These are phyloP conservation scores for Corythaixoides concolor DNA, from an alignment of 2,113 vertebrate species.

Conservation along the genomic window DNA sequence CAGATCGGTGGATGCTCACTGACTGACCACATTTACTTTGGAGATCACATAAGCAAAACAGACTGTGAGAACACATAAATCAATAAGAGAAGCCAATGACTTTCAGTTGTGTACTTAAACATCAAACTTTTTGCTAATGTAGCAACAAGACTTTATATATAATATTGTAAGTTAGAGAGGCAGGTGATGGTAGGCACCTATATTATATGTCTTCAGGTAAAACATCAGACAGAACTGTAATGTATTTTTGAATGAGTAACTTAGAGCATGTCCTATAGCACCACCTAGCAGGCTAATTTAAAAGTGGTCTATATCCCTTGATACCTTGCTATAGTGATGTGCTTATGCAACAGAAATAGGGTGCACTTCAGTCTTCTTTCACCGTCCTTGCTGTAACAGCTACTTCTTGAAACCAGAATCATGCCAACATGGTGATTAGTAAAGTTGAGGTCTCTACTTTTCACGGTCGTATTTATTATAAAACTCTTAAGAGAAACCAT, in stretches of 20 bases:
- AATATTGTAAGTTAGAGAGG: background rate
- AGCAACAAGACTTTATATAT: background rate
- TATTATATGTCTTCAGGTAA: background rate
- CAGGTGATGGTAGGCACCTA: background rate
- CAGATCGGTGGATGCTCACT: background rate
- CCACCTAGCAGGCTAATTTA: conserved; percentile 71
- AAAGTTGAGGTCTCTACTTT: background rate
- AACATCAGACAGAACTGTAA: background rate
- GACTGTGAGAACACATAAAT: background rate
- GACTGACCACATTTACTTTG: background rate
- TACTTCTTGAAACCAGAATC: background rate
- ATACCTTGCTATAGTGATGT: accelerated
- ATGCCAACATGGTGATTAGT: background rate
- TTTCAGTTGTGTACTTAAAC: background rate
- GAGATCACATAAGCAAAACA: background rate
- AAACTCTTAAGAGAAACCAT: background rate
- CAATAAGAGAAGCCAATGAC: background rate
- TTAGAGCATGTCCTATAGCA: conserved; percentile 60
- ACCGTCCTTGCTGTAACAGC: background rate
- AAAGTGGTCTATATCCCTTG: background rate
- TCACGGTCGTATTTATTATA: background rate
- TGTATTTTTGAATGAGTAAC: background rate
- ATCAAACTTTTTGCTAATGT: background rate
- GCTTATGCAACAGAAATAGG: background rate
- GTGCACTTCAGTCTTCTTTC: background rate